phyloP scores from a whole-genome alignment of 2,888 invertebrate genomes.

The Drymonia ruficornis region DNA sequence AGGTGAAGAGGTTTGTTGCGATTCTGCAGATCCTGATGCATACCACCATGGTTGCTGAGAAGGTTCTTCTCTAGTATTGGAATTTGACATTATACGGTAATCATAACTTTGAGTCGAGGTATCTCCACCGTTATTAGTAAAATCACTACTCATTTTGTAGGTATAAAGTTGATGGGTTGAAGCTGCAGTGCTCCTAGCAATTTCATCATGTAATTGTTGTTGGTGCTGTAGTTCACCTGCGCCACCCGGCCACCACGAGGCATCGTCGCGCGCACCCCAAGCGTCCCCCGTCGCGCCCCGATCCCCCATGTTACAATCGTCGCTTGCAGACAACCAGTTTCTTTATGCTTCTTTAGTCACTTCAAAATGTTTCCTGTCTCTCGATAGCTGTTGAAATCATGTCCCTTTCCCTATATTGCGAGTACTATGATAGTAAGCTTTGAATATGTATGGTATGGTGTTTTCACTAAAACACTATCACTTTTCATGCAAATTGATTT shows the following conservation, averaged over 20 bases:
- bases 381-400: constrained; percentile 60
- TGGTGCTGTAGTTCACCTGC: constrained; percentile 80
- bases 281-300: constrained; percentile 83
- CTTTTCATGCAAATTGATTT: constrained; percentile 51
- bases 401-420: constrained; percentile 50
- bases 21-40: constrained; percentile 86
- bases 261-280: constrained; percentile 85
- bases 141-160: constrained; percentile 94
- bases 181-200: constrained; percentile 74
- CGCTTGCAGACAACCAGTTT: constrained; percentile 76
- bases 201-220: constrained; percentile 80
- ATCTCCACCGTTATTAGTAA: constrained; percentile 89
- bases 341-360: constrained; percentile 63
- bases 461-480: constrained; percentile 51
- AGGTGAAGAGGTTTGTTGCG: constrained; percentile 76
- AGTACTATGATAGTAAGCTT: constrained; percentile 35
- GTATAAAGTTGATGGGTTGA: constrained; percentile 90
- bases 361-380: constrained; percentile 56
- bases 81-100: constrained; percentile 88
- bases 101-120: constrained; percentile 89
- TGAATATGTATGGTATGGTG: constrained; percentile 33
- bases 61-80: constrained; percentile 78
- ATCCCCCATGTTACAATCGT: constrained; percentile 80
- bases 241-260: constrained; percentile 83
- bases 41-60: constrained; percentile 89